Percentiles rank a stretch among this genome's conserved stretches.
These are phyloP conservation scores for Diadema setosum DNA, from an alignment of 35 echinoderm and acorn worm species.

Conservation along the genomic window DNA sequence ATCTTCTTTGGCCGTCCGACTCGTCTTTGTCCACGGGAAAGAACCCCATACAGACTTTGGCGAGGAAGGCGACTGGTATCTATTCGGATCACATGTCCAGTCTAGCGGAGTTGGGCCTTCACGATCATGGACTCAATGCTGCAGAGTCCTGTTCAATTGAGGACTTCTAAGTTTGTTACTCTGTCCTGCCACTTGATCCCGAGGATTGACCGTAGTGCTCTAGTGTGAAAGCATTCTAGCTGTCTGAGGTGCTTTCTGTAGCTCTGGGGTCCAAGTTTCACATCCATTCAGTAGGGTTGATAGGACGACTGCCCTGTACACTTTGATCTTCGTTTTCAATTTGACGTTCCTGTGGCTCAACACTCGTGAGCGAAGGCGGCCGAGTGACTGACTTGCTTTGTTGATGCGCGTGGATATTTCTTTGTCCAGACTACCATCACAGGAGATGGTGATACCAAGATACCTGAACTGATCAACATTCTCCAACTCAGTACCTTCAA, in stretches of 20 bases:
- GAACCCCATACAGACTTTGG: background rate
- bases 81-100: conserved; percentile 13
- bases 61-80: conserved; percentile 10
- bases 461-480: conserved; percentile 43
- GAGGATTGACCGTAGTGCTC: conserved; percentile 4
- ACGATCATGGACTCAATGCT: conserved; percentile 1
- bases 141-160: background rate
- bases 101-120: background rate
- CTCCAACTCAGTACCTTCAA: background rate
- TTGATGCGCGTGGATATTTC: conserved; percentile 21
- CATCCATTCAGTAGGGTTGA: conserved; percentile 24
- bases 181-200: conserved; percentile 30
- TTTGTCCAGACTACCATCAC: conserved; percentile 21
- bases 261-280: conserved; percentile 28
- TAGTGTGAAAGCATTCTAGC: conserved; percentile 34
- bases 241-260: conserved; percentile 8
- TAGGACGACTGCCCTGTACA: conserved; percentile 56
- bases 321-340: conserved; percentile 11
- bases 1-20: conserved; percentile 1
- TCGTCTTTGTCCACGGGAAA: background rate
- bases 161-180: conserved; percentile 22
- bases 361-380: background rate
- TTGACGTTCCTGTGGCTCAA: conserved; percentile 13
- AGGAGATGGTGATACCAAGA: conserved; percentile 24
- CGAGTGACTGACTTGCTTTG: conserved; percentile 39